Evolutionary conservation across 2,797 vertebrate genomes (phyloP), one percentile per base, ranked within the genome.

Genomic region (Scyliorhinus canicula): DNA sequence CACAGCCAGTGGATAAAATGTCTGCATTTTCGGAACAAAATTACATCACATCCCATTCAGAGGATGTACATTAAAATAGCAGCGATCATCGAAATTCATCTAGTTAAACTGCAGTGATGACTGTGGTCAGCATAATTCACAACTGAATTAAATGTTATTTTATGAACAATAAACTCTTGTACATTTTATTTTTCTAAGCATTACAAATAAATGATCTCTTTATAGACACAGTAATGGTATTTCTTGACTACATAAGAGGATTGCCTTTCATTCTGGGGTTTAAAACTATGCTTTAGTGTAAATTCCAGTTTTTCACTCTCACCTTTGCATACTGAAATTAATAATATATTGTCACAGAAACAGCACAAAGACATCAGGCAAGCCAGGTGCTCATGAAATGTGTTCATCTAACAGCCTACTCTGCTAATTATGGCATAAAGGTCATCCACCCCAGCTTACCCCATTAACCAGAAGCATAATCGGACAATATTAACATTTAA

Each of bases 161-260:
- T 67, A 67, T 28, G 40, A 93, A 69, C 63, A 93, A 93, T 93
- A 93, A 93, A 67, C 21, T 44, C 63, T 50, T 93, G 91, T 47
- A 93, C 24, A 47, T 93, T 47, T 69, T 93, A 47, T 67, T 93
- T 93, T 93, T 69, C 40, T 93, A 67, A 93, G 91, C 60, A 47
- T 47, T 93, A 28, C 40, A 93, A 93, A 93, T 93, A 69, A 93
- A 93, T 93, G 40, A 93, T 67, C 60, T 93, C 60, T 93, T 93
- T 93, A 67, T 93, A 47, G 28, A 67, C 40, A 19, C 44, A 69
- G 60, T 93, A 47, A 47, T 69, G 19, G 91, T 11, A 67, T 93
- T 93, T 69, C 91, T 93, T 67, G 91, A 65, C 60, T 69, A 93
- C 65, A 63, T 93, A 93, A 2, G 31, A 67, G 52, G 40, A 93